These are phyloP conservation scores for Pteruthius melanotis DNA, from an alignment of 2,113 vertebrate species.

Conservation along the genomic window DNA sequence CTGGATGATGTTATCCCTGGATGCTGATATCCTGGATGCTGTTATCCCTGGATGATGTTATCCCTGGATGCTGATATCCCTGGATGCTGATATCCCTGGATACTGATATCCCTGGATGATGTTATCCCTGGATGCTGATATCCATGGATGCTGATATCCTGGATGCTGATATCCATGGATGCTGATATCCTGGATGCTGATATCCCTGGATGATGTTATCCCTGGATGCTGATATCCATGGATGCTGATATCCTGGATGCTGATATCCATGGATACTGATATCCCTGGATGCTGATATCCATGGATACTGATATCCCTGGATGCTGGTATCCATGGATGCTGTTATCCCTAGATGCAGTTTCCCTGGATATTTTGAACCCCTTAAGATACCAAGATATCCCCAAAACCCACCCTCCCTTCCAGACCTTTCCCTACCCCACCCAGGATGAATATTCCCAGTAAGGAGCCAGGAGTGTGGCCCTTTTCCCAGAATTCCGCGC, in stretches of 20 bases:
- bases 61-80: background rate
- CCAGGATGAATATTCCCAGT: background rate
- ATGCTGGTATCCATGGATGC: background rate
- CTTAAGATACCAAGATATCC: background rate
- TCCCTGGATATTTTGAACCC: background rate
- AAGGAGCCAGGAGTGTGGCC: background rate
- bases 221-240: too few relatives aligned
- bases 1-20: too few relatives aligned
- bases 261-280: background rate
- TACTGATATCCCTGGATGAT: too few relatives aligned
- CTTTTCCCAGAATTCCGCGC: background rate
- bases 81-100: too few relatives aligned
- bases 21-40: background rate
- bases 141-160: too few relatives aligned
- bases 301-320: background rate
- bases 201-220: background rate
- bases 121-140: too few relatives aligned
- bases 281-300: background rate
- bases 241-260: background rate
- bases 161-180: background rate
- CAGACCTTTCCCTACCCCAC: background rate
- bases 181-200: background rate
- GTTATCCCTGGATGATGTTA: too few relatives aligned
- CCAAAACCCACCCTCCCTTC: fast-evolving
- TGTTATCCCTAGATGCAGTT: too few relatives aligned